Evolutionary conservation across 1,140 invertebrate species (phyloP).

Genomic region (Bicyclus anynana): DNA sequence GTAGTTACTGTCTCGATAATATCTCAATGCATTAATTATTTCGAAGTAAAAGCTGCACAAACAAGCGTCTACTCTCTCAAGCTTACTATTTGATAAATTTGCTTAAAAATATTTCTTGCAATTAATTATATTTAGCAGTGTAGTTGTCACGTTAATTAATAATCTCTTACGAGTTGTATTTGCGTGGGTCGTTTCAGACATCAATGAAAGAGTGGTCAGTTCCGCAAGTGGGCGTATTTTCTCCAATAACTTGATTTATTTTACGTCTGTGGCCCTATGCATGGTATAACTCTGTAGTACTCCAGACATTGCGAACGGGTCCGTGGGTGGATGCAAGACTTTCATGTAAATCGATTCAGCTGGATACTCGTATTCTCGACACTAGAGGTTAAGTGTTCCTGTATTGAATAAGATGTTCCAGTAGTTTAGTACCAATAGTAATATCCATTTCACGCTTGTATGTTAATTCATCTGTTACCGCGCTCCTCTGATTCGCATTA

Average conservation of each 20-base stretch:
- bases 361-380: constrained; percentile 45
- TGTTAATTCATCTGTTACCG: constrained; percentile 4
- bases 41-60: neutral
- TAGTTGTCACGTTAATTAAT: constrained; percentile 11
- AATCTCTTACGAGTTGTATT: neutral
- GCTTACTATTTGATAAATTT: neutral
- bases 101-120: constrained; percentile 6
- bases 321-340: constrained; percentile 52
- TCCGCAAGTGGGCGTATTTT: constrained; percentile 28
- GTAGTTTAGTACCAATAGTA: constrained; percentile 15
- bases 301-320: constrained; percentile 31
- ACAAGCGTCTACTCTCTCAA: neutral
- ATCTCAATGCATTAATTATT: neutral
- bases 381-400: constrained; percentile 50
- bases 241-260: constrained; percentile 29
- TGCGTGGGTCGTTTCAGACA: constrained; percentile 10
- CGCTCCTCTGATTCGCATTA: constrained; percentile 8
- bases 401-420: constrained; percentile 48
- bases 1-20: neutral
- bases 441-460: constrained; percentile 6
- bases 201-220: constrained; percentile 19
- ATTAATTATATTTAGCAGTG: constrained; percentile 3
- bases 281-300: constrained; percentile 20
- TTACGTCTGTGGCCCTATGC: constrained; percentile 30
- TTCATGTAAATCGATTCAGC: constrained; percentile 54